A percentile compares a stretch with the other conserved stretches of the same genome.
These are phyloP conservation scores for Rissa tridactyla DNA, from an alignment of 2,113 vertebrate species.

Conservation along the genomic window DNA sequence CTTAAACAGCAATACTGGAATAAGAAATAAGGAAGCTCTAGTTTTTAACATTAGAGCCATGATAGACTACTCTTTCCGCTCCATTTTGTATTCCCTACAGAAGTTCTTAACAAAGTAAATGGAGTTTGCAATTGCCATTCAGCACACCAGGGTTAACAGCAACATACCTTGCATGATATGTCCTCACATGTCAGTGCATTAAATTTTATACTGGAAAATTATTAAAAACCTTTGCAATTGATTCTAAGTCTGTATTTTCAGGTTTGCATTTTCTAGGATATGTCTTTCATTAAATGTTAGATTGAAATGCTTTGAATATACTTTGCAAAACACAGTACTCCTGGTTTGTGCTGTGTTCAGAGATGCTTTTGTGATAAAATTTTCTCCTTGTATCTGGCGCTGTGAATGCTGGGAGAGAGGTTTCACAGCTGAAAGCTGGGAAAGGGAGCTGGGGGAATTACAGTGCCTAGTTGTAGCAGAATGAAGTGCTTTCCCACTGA, in stretches of 20 bases:
- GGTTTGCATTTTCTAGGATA: not conserved
- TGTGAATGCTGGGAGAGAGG: not conserved
- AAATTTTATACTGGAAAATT: not conserved
- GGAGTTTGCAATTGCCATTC: not conserved
- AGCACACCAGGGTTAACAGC: not conserved
- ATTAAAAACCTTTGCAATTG: not conserved
- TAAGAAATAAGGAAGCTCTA: not conserved
- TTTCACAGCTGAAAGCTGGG: slow-evolving; percentile 1
- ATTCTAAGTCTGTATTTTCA: not conserved
- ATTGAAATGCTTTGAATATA: not conserved
- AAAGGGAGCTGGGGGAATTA: not conserved
- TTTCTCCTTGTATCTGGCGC: not conserved
- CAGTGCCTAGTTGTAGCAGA: not conserved
- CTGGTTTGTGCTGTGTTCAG: not conserved
- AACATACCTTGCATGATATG: not conserved
- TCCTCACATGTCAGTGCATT: not conserved
- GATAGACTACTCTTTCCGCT: not conserved
- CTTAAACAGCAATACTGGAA: not conserved
- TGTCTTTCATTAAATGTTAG: not conserved
- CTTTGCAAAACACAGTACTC: not conserved
- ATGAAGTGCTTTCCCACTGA: not conserved
- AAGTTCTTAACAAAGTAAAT: not conserved
- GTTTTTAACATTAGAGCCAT: not conserved
- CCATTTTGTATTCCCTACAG: not conserved
- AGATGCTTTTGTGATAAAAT: not conserved